Evolutionary conservation across 2,888 invertebrate genomes (phyloP).

Genomic region (Autographa pulchrina): DNA sequence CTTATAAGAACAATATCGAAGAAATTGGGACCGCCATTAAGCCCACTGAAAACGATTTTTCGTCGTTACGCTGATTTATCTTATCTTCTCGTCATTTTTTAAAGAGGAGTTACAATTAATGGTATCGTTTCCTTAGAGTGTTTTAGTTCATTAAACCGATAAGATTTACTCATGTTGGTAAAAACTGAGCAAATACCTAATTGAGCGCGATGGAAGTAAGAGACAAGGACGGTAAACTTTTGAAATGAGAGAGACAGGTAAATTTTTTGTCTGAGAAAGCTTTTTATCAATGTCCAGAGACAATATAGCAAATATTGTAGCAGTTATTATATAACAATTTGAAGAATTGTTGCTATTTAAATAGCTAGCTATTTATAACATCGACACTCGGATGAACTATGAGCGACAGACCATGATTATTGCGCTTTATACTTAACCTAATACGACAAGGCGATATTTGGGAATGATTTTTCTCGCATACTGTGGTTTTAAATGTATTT

Average conservation of each 20-base stretch:
- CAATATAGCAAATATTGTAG: slow-evolving; percentile 14
- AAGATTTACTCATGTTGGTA: not conserved
- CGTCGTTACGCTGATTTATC: slow-evolving; percentile 48
- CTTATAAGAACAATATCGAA: slow-evolving; percentile 41
- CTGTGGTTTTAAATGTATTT: too few species aligned
- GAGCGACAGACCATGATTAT: not conserved
- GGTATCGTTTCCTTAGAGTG: not conserved
- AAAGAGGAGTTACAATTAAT: slow-evolving; percentile 16
- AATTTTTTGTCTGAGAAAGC: slow-evolving; percentile 46
- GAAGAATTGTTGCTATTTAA: not conserved
- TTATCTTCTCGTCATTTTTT: slow-evolving; percentile 21
- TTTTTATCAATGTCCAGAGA: slow-evolving; percentile 15
- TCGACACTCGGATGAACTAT: not conserved
- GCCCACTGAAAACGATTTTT: slow-evolving; percentile 44
- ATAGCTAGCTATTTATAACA: not conserved
- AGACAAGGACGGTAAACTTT: slow-evolving; percentile 42
- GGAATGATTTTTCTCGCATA: too few species aligned
- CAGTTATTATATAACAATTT: not conserved
- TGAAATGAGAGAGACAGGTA: slow-evolving; percentile 51
- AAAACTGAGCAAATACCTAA: slow-evolving; percentile 30
- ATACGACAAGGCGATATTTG: not conserved
- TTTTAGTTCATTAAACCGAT: not conserved
- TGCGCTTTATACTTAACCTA: not conserved
- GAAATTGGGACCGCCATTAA: slow-evolving; percentile 55
- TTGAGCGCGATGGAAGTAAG: slow-evolving; percentile 44